These are phyloP conservation scores for Parnassius glacialis DNA, from an alignment of 2,888 invertebrate species.

Conservation along the genomic window DNA sequence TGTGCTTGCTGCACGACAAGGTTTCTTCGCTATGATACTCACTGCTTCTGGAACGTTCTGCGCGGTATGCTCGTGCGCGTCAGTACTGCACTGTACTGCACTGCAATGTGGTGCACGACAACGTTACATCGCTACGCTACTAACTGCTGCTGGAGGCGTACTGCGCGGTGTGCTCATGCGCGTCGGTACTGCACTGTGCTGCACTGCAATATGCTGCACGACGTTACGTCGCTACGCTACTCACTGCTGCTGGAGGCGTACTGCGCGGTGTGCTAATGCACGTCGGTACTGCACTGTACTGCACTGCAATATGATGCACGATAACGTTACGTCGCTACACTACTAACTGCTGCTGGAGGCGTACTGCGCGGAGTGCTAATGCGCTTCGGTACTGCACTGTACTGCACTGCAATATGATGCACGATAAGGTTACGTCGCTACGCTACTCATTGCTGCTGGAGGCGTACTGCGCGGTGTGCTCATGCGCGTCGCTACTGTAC, in stretches of 20 bases:
- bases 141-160: constrained; percentile 85
- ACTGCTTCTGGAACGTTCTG: no score
- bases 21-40: no score
- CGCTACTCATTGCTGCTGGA: no score
- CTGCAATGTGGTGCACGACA: neutral
- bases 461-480: no score
- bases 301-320: neutral
- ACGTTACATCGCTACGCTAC: constrained; percentile 39
- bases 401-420: neutral
- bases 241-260: no score
- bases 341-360: constrained; percentile 85
- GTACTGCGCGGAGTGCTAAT: constrained; percentile 70
- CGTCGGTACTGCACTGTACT: constrained; percentile 7
- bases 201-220: constrained; percentile 17
- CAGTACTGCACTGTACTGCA: constrained; percentile 19
- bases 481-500: constrained; percentile 7
- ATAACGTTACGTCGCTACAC: neutral
- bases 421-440: no score
- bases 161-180: constrained; percentile 57
- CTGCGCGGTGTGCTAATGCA: no score
- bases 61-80: no score
- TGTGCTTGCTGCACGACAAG: no score
- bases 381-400: constrained; percentile 33
- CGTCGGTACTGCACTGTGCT: constrained; percentile 32
- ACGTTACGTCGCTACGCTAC: no score